Percentiles rank a stretch among this genome's conserved stretches.
These are phyloP conservation scores for Notodromas monacha DNA, from an alignment of 2,888 invertebrate species.

Conservation along the genomic window DNA sequence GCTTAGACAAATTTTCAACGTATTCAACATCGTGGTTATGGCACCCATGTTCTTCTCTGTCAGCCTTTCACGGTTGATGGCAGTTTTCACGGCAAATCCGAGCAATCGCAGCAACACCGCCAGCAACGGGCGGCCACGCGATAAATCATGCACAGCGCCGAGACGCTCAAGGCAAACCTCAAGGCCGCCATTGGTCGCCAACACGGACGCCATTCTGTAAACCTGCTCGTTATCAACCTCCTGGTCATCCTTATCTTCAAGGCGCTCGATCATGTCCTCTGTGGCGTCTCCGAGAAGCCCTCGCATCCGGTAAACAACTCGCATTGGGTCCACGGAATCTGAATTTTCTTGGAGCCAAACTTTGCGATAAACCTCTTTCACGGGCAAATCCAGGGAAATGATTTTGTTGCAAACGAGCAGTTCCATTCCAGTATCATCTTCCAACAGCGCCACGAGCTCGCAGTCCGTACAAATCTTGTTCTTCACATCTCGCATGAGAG, in stretches of 20 bases:
- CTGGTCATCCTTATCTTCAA: slow-evolving; percentile 46
- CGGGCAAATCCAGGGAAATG: slow-evolving; percentile 76
- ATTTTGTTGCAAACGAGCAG: slow-evolving; percentile 88
- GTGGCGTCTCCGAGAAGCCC: slow-evolving; percentile 91
- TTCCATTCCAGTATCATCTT: slow-evolving; percentile 97
- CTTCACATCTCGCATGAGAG: slow-evolving; percentile 89
- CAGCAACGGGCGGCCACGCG: slow-evolving; percentile 51
- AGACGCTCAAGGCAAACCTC: slow-evolving; percentile 37
- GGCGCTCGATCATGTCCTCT: slow-evolving; percentile 84
- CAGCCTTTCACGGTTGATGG: slow-evolving; percentile 43
- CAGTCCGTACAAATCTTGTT: slow-evolving; percentile 96
- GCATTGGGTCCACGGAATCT: slow-evolving; percentile 80
- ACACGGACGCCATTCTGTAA: slow-evolving; percentile 55
- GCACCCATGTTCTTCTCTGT: slow-evolving; percentile 53
- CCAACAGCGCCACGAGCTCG: slow-evolving; percentile 78
- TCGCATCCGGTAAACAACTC: slow-evolving; percentile 86
- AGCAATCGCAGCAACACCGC: slow-evolving; percentile 66
- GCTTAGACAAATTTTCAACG: slow-evolving; percentile 27
- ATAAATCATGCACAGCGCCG: slow-evolving; percentile 45
- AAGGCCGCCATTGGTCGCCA: slow-evolving; percentile 42
- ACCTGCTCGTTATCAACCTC: slow-evolving; percentile 79
- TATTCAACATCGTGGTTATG: slow-evolving; percentile 45
- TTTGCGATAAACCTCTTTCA: slow-evolving; percentile 49
- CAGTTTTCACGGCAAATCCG: slow-evolving; percentile 45
- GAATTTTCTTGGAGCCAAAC: slow-evolving; percentile 49